Conservation (phyloP, 2,888 invertebrate species). For the Creontiades dilutus region DNA sequence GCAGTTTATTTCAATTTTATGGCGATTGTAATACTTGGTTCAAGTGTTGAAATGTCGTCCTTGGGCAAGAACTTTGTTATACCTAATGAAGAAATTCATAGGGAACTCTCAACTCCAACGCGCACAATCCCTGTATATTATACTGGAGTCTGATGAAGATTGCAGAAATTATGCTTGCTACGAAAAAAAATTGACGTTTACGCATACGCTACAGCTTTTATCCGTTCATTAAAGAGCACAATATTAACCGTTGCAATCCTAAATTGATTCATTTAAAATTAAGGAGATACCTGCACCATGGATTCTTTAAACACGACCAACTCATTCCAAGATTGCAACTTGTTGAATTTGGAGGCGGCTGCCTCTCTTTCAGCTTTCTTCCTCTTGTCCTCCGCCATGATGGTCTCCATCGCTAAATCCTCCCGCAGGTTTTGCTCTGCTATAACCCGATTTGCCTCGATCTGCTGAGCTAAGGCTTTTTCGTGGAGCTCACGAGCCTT, state of each 20-base stretch:
- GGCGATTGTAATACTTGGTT: no score
- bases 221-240: no score
- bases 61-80: no score
- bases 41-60: no score
- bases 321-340: constrained; percentile 4
- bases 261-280: not conserved
- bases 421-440: not conserved
- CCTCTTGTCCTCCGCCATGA: not conserved
- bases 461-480: not conserved
- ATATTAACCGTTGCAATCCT: not conserved
- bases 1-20: no score
- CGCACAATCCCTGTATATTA: no score
- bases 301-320: constrained; percentile 29
- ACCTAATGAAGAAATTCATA: no score
- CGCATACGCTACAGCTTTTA: no score
- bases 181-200: no score
- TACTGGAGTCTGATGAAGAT: no score
- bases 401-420: not conserved
- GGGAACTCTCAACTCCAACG: no score
- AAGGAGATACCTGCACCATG: not conserved
- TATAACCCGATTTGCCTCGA: not conserved
- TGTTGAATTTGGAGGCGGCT: not conserved
- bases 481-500: not conserved
- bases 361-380: not conserved
- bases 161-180: no score